Evolutionary conservation across 2,113 vertebrate genomes (phyloP), one percentile per base, ranked within the genome.

Genomic region (Brienomyrus longianalis): DNA sequence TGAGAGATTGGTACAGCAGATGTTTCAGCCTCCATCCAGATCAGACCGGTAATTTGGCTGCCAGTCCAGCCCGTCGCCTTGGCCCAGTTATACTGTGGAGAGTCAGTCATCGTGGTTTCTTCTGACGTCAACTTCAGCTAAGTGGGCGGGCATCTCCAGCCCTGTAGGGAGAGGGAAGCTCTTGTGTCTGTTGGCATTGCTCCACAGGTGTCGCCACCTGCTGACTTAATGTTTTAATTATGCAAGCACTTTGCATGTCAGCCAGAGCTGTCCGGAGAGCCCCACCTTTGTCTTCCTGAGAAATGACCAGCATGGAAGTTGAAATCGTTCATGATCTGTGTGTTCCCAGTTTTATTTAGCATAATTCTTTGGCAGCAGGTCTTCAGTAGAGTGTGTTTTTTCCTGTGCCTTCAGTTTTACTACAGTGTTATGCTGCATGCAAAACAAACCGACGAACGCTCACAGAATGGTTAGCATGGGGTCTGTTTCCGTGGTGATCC

Each of bases 1-100:
- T 84, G 21, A 84, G 80, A 84, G 83, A 84, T 84, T 84, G 43
- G 48, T 84, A 50, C 45, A 84, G 83, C 83, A 84, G 83, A 84
- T 84, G 83, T 84, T 84, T 47, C 45, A 45, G 8, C 43, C 43
- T 47, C 39, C 35, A 84, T 45, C 83, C 83, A 84, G 39, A 84
- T 84, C 39, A 48, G 83, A 48, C 83, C 48, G 83, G 83, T 84
- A 84, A 84, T 84, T 23, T 21, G 43, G 45, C 43, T 48, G 83
- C 83, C 83, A 50, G 83, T 84, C 43, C 39, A 35, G 45, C 83
- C 83, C 1, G 21, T 45, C 83, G 21, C 45, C 83, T n/a, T 0
- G 8, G 45, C 39, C 83, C 39, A 43, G 83, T 84, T 48, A 13
- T 45, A n/a, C 83, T 48, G 45, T 21, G 45, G 83, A 84, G 45